Base-by-base conservation (phyloP, 2,113 vertebrate genomes). In the Arvicanthis niloticus region DNA sequence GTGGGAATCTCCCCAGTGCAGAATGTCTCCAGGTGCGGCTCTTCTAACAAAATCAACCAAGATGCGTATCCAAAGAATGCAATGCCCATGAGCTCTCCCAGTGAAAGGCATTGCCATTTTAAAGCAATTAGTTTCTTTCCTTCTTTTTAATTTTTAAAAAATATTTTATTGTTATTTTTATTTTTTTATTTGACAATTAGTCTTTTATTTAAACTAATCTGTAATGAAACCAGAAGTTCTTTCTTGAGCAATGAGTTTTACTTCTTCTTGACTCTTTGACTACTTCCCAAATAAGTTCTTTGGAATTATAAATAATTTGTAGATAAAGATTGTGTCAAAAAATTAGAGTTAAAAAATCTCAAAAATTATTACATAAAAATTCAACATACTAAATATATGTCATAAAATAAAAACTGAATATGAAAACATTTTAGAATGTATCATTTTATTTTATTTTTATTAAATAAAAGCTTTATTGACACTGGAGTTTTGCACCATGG, bases 261-360 rank as follows among this genome's bases (percentile, higher is more conserved):
- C 31, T 89, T 97, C 94, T 88, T 77, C 22, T 91, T 89, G 31
- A 89, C 11, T 78, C 34, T 93, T 93, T 88, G 56, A 75, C 45
- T 65, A 88, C 1, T 80, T 16, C 4, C 75, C 16, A 12, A 75
- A 84, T 24, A 56, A 85, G 29, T 48, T 80, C 65, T 75, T 21
- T 80, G 16, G 24, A 68, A 62, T 73, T 75, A 73, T 34, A 62
- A 34, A 73, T 24, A 51, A n/a, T 11, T 51, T 34, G n/a, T 24
- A 80, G 19, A 40, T 31, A 73, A 82, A 34, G 16, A 42, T 13
- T 26, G 9, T 10, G n/a, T 0, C 34, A 34, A 17, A n/a, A 62
- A 78, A 16, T 24, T 90, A 76, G 5, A 56, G 56, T 4, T 58
- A 42, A 67, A 42, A 53, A 67, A 24, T 76, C 12, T 68, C 9